Conservation (phyloP, 2,888 invertebrate genomes). For the Zaprionus obscuricornis region DNA sequence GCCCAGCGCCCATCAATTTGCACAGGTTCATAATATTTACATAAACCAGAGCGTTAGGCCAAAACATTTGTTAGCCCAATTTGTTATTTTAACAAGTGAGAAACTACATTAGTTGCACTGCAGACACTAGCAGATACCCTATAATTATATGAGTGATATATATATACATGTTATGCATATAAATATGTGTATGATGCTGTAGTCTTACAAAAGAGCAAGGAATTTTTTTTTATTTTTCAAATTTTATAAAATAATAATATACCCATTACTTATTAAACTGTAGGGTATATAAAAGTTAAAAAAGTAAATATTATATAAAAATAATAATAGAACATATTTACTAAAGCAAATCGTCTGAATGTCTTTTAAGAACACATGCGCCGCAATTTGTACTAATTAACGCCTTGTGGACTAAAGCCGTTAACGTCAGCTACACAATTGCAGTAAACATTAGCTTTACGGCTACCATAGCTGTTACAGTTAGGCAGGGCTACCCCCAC, state of each 20-base stretch:
- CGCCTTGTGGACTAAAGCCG: conserved; percentile 24
- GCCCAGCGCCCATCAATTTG: conserved; percentile 39
- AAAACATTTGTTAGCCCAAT: conserved; percentile 50
- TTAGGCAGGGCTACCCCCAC: conserved; percentile 22
- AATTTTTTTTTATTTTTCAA: too few relatives aligned
- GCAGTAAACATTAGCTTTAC: conserved; percentile 21
- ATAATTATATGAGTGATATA: conserved; percentile 30
- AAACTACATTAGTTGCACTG: too few relatives aligned
- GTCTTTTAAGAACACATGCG: conserved; percentile 48
- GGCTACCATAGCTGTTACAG: not conserved
- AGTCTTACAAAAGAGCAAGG: too few relatives aligned
- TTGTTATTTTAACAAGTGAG: conserved; percentile 39
- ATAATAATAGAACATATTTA: conserved; percentile 14
- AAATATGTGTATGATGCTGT: too few relatives aligned
- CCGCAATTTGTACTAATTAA: conserved; percentile 58
- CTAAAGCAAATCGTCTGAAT: conserved; percentile 29
- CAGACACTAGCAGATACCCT: conserved; percentile 11
- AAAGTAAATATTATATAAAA: not conserved
- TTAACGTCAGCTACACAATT: conserved; percentile 20
- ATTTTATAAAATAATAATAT: not conserved
- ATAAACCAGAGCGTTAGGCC: conserved; percentile 47
- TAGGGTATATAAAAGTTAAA: not conserved
- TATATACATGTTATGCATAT: too few relatives aligned
- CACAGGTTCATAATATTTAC: conserved; percentile 57
- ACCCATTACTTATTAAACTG: not conserved